phyloP scores from a whole-genome alignment of 2,113 vertebrate species.

The Sinocyclocheilus maitianheensis region DNA sequence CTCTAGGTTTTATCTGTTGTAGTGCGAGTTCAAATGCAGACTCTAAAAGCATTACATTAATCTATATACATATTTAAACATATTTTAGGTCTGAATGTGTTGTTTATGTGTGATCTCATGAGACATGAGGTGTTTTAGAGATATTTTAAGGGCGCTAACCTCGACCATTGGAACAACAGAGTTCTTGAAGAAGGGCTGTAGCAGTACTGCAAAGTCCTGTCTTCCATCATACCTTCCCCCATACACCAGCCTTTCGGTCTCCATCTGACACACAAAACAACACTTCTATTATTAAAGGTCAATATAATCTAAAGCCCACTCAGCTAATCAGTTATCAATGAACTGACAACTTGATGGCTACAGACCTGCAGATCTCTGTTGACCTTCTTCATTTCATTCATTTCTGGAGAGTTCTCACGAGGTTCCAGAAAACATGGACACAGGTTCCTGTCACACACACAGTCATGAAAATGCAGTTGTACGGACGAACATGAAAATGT shows the following conservation, averaged over 20 bases:
- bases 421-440: conserved; percentile 82
- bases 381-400: conserved; percentile 79
- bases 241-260: conserved; percentile 69
- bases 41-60: background rate
- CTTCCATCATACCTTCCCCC: conserved; percentile 70
- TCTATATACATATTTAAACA: background rate
- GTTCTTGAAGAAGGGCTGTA: conserved; percentile 86
- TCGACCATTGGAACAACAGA: conserved; percentile 75
- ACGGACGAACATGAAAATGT: background rate
- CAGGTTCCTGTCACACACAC: conserved; percentile 68
- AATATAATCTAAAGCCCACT: background rate
- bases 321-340: background rate
- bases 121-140: background rate
- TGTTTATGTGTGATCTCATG: background rate
- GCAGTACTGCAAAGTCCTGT: conserved; percentile 84
- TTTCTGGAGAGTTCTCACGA: conserved; percentile 74
- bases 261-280: conserved; percentile 57
- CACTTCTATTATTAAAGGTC: background rate
- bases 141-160: conserved; percentile 69
- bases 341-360: background rate
- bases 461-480: background rate
- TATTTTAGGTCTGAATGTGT: background rate
- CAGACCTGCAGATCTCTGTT: conserved; percentile 87
- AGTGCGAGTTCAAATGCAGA: background rate
- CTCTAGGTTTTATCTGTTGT: background rate